Base-by-base conservation (phyloP, 2,888 invertebrate genomes). In the Deilephila elpenor region DNA sequence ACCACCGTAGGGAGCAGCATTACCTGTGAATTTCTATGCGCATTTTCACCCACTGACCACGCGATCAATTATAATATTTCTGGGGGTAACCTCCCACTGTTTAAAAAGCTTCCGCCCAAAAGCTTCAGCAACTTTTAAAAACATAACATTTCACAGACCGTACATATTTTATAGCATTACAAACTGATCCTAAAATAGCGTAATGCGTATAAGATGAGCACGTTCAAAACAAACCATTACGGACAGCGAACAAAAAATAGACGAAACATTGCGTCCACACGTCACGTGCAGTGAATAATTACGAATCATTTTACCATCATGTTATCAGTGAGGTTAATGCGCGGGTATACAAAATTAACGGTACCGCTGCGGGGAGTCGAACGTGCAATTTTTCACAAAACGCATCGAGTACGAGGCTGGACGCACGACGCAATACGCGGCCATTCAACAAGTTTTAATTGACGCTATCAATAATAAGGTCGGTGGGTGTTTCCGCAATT, bases 361-460 rank as follows among this genome's bases (percentile, higher is more conserved):
- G 51, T 67, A 67, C 67, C 51, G 3, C 6, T 32, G 14, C 44
- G 44, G 51, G 51, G 67, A 67, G 51, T 67, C 51, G 67, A 51
- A 67, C 64, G 44, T 51, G 67, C 44, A 67, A 67, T 67, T 67
- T 67, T 67, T 67, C 51, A 67, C 44, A 51, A 67, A 44, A 62
- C 61, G 32, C 17, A 51, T 17, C 44, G 25, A 25, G 44, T 14
- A 44, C 44, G 44, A 44, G 44, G 14, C 14, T 14, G 2, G 14
- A 51, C 51, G 11, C 20, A 25, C 2, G 67, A 67, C 25, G 0
- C 4, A 51, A 6, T 14, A 17, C 44, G 20, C 20, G 44, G 5
- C 44, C 67, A 51, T 67, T 51, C 25, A 51, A 51, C 44, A 67
- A 25, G 44, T 32, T 44, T 51, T 44, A 64, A 37, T 51, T 51